A percentile compares a stretch with the other conserved stretches of the same genome.
Conservation (phyloP, 2,888 invertebrate species). For the Boloria selene region DNA sequence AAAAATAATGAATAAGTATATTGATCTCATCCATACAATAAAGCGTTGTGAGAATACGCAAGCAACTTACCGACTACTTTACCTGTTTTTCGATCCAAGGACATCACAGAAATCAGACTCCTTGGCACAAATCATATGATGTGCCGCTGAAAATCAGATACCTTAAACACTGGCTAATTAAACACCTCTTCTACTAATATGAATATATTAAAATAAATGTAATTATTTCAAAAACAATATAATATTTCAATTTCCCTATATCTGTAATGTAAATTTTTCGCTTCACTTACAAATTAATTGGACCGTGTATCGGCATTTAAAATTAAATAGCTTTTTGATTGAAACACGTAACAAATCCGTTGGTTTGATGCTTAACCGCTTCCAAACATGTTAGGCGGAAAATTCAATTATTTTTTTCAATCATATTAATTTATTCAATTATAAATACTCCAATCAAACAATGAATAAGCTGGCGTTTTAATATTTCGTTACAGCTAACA, state of each 20-base stretch:
- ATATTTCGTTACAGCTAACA: conserved; percentile 6
- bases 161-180: no score
- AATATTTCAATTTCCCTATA: background rate
- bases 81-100: no score
- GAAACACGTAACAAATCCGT: conserved; percentile 28
- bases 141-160: no score
- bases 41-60: no score
- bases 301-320: conserved; percentile 17
- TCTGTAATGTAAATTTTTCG: conserved; percentile 22
- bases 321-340: conserved; percentile 32
- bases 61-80: no score
- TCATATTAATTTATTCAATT: conserved; percentile 8
- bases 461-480: background rate
- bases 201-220: background rate
- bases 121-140: no score
- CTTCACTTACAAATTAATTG: conserved; percentile 30
- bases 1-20: no score
- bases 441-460: background rate
- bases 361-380: conserved; percentile 25
- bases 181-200: no score
- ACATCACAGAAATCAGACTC: no score
- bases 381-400: conserved; percentile 8
- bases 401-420: conserved; percentile 12
- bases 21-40: no score
- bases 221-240: background rate